Base-by-base conservation (phyloP, 2,888 invertebrate genomes). In the Azorinus chamasolen region DNA sequence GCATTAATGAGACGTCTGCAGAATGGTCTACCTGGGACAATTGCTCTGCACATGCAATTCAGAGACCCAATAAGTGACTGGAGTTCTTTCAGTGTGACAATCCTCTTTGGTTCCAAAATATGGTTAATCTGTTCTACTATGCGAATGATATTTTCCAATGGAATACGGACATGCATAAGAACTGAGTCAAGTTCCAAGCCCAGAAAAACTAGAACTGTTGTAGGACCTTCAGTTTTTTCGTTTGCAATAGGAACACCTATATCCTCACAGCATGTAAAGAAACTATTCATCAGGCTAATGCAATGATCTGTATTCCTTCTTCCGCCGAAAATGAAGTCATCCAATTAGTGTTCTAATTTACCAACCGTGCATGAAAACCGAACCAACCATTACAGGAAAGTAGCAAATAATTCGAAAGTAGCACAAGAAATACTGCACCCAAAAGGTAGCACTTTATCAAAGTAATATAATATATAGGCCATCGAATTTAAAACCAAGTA, bases 151-250 rank as follows among this genome's bases (percentile, higher is more conserved):
- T 63, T 66, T 24, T 53, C 50, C 14, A 20, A n/a, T 22, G 75
- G 59, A 0, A 64, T 43, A 2, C 64, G 37, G 10, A 64, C 54
- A 20, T 50, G 22, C n/a, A n/a, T n/a, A n/a, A n/a, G n/a, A n/a
- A n/a, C n/a, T n/a, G n/a, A n/a, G n/a, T n/a, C n/a, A n/a, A n/a
- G n/a, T n/a, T n/a, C n/a, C n/a, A n/a, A n/a, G n/a, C n/a, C n/a
- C n/a, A n/a, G n/a, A n/a, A n/a, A n/a, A n/a, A n/a, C n/a, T n/a
- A n/a, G n/a, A n/a, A n/a, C n/a, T n/a, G n/a, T n/a, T n/a, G n/a
- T n/a, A 16, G 72, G 72, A n/a, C 72, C 72, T 24, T 68, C 64
- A 10, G 53, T 71, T 63, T 77, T 66, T 12, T 66, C 66, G 1
- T 25, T 27, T 50, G 73, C 62, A 37, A 68, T 37, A 50, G 76